These are phyloP conservation scores for Xiphydria camelus DNA, from an alignment of 2,888 invertebrate genomes.

Conservation along the genomic window DNA sequence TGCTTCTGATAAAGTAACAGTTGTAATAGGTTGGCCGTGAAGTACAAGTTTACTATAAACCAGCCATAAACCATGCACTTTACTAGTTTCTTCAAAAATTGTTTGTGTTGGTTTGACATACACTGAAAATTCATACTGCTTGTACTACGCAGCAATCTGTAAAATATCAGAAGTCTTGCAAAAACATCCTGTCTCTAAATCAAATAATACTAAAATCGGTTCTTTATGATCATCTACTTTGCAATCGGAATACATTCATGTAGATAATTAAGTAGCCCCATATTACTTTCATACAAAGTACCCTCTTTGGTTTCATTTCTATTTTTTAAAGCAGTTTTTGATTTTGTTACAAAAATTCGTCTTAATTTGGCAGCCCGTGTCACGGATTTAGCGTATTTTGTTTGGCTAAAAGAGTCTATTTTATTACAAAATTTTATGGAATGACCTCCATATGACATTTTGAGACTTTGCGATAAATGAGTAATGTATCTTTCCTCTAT, in stretches of 20 bases:
- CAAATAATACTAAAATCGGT: slow-evolving; percentile 30
- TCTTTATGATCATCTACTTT: slow-evolving; percentile 23
- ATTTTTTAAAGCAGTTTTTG: slow-evolving; percentile 16
- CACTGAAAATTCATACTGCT: slow-evolving; percentile 17
- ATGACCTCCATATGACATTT: slow-evolving; percentile 8
- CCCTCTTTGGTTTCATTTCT: slow-evolving; percentile 22
- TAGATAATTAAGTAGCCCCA: slow-evolving; percentile 13
- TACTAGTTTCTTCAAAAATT: slow-evolving; percentile 21
- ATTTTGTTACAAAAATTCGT: slow-evolving; percentile 11
- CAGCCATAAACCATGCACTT: slow-evolving; percentile 17
- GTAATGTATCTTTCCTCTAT: slow-evolving; percentile 13
- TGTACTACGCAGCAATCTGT: slow-evolving; percentile 21
- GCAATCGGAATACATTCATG: slow-evolving; percentile 15
- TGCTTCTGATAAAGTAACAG: slow-evolving; percentile 6
- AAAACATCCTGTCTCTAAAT: slow-evolving; percentile 23
- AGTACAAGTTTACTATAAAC: slow-evolving; percentile 13
- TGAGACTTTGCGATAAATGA: slow-evolving; percentile 9
- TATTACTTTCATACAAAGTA: slow-evolving; percentile 17
- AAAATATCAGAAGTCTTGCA: slow-evolving; percentile 21
- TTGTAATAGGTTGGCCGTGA: slow-evolving; percentile 12
- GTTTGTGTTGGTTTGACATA: slow-evolving; percentile 22
- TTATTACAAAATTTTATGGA: slow-evolving; percentile 8
- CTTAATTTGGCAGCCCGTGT: slow-evolving; percentile 6
- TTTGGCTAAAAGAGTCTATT: slow-evolving; percentile 3
- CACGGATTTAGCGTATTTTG: slow-evolving; percentile 7